Evolutionary conservation across 2,113 vertebrate genomes (phyloP).

Genomic region (Heterochromis multidens): DNA sequence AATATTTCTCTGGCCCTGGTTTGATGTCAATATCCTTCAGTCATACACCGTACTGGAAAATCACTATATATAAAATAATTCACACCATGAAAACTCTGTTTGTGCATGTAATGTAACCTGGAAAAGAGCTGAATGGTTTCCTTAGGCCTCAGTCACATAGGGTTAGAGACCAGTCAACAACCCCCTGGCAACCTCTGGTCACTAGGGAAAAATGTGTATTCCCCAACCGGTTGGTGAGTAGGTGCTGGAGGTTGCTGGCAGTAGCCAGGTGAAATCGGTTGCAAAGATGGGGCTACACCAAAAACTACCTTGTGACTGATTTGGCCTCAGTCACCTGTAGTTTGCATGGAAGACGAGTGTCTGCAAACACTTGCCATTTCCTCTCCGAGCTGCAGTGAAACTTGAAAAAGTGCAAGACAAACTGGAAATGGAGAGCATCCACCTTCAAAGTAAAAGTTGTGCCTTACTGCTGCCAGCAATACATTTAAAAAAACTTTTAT

Average conservation of each 20-base stretch:
- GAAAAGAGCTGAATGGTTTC: neutral
- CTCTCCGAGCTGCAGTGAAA: too few relatives aligned
- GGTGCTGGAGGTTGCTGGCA: too few relatives aligned
- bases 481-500: neutral
- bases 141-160: neutral
- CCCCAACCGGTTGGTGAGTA: neutral
- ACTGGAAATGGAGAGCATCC: neutral
- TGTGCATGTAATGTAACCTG: neutral
- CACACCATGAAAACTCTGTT: neutral
- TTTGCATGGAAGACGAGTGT: too few relatives aligned
- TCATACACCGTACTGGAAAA: neutral
- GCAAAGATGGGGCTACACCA: too few relatives aligned
- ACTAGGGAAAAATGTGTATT: neutral
- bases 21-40: slow-evolving; percentile 1
- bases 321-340: too few relatives aligned
- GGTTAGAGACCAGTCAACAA: neutral
- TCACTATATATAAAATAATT: neutral
- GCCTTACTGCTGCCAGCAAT: neutral
- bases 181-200: neutral
- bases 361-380: too few relatives aligned
- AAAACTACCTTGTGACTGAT: too few relatives aligned
- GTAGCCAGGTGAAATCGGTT: too few relatives aligned
- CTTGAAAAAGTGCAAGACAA: too few relatives aligned
- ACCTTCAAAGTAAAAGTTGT: neutral
- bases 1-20: neutral